These are phyloP conservation scores for Indicator maculatus DNA, from an alignment of 2,113 vertebrate genomes.

Conservation along the genomic window DNA sequence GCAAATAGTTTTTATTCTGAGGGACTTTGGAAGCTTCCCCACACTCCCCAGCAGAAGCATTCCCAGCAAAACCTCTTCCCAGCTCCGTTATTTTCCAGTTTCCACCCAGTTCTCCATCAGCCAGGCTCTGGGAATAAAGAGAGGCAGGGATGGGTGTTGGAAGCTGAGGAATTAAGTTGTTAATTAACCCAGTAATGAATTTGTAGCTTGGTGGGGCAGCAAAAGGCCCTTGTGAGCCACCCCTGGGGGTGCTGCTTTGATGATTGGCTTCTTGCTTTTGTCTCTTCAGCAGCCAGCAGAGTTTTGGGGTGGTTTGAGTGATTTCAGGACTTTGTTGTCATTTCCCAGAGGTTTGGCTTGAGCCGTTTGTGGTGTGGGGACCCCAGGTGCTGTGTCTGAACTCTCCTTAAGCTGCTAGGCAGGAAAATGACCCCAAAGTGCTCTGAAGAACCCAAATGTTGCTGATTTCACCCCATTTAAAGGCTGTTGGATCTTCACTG, in stretches of 20 bases:
- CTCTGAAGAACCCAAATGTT: background rate
- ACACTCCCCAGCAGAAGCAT: background rate
- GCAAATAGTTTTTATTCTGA: too few relatives aligned
- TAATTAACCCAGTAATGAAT: background rate
- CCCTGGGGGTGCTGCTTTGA: accelerated
- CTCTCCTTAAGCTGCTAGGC: background rate
- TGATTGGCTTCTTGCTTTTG: background rate
- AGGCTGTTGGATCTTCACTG: too few relatives aligned
- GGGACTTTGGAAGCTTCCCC: background rate
- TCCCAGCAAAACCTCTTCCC: background rate
- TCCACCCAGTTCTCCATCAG: too few relatives aligned
- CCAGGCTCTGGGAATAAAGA: background rate
- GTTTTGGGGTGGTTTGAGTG: background rate
- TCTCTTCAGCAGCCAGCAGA: accelerated
- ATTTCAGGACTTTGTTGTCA: accelerated
- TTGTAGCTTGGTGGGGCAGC: background rate
- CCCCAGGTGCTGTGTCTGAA: accelerated
- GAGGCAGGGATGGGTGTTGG: too few relatives aligned
- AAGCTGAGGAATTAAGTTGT: background rate
- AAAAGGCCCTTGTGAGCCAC: background rate
- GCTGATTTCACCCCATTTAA: accelerated
- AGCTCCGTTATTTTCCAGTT: too few relatives aligned
- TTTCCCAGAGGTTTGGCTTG: background rate
- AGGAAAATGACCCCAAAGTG: background rate
- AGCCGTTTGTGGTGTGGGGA: background rate